Base-by-base conservation (phyloP, 1,140 invertebrate genomes). In the Samia ricini region DNA sequence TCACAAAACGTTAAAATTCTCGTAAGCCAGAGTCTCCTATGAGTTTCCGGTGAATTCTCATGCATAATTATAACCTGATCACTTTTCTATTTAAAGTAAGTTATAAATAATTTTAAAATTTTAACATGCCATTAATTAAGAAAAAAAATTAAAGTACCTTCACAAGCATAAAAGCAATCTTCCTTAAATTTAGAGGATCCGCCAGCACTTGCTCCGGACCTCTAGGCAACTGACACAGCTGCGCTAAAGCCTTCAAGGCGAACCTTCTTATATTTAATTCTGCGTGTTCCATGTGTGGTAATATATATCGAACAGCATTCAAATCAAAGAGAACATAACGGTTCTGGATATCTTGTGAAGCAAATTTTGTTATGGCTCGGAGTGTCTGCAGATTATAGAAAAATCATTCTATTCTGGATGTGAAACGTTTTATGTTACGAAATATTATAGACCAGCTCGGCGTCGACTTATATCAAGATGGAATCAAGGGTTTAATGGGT, bases 291-390 rank as follows among this genome's bases (percentile, higher is more conserved):
- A 89, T 68, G 50, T 89, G 87, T 0, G 73, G 77, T 18, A 89
- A 60, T 5, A 88, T 83, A 50, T 74, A 83, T 8, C 72, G 64
- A 10, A 89, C 81, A 0, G 83, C 87, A 4, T 81, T 48, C 23
- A 89, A 50, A 6, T 85, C 64, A 59, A 72, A 87, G 1, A 89
- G 54, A 0, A 82, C 69, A 2, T 74, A 12, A 12, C 85, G 77
- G 48, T 89, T 89, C 22, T 65, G 64, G 60, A 76, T 79, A 23
- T 89, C 86, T 77, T 89, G 85, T 0, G 77, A 82, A 2, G 79
- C 61, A 62, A 87, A 89, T 61, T 89, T 89, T 12, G 87, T 89
- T 23, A 89, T 85, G 0, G 83, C 85, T 63, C 87, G 76, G n/a
- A 89, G 71, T 6, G 87, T 88, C 87, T 89, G 57, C 6, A 23